Percentiles rank a stretch among this genome's conserved stretches.
Conservation (phyloP, 2,888 invertebrate species). For the Phengaris arion region DNA sequence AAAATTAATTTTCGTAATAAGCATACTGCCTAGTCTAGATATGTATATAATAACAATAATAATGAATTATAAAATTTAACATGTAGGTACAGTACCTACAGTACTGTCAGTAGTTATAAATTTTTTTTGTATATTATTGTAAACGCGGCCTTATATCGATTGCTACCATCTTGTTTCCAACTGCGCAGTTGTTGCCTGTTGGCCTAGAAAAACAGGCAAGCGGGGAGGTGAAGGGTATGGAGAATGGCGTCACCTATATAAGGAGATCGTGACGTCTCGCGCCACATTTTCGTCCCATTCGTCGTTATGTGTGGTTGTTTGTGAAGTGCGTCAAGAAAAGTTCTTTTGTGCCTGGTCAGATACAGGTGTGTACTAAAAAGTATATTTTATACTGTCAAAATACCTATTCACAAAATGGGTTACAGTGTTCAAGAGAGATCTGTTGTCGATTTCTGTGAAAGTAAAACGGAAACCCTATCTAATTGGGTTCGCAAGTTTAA, state of each 20-base stretch:
- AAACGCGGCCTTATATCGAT: constrained; percentile 22
- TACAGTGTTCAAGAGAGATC: constrained; percentile 69
- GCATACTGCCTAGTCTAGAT: no score
- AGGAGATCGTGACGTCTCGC: constrained; percentile 59
- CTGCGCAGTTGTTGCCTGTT: constrained; percentile 27
- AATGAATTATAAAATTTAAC: not conserved
- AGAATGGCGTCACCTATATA: constrained; percentile 56
- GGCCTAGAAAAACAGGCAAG: constrained; percentile 4
- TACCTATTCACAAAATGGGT: constrained; percentile 58
- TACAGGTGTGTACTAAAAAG: constrained; percentile 73
- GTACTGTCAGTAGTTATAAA: not conserved
- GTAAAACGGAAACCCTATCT: constrained; percentile 78
- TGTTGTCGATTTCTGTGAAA: constrained; percentile 74
- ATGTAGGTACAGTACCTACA: no score
- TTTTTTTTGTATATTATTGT: not conserved
- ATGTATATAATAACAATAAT: no score
- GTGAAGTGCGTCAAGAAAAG: constrained; percentile 58
- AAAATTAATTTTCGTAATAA: no score
- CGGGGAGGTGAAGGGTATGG: constrained; percentile 49
- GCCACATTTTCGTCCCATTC: constrained; percentile 52
- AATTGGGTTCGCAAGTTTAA: constrained; percentile 83
- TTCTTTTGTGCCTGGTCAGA: constrained; percentile 64
- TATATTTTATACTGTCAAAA: constrained; percentile 56
- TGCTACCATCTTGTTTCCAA: constrained; percentile 37
- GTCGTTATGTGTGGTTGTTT: constrained; percentile 58